phyloP scores from a whole-genome alignment of 2,888 invertebrate species.

The Lymantria dispar region DNA sequence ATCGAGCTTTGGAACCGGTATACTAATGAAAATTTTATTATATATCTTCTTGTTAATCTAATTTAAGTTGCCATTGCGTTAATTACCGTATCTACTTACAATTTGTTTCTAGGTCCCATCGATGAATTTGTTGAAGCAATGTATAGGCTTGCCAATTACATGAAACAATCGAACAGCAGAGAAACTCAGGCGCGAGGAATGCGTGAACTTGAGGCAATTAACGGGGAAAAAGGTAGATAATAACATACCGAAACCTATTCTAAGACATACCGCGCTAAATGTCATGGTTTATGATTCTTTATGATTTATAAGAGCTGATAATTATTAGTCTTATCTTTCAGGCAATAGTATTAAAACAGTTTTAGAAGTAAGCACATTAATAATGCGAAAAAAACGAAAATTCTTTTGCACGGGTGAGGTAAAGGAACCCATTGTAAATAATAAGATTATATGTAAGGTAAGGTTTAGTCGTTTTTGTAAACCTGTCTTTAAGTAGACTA shows the following conservation, averaged over 20 bases:
- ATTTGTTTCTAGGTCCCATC: constrained; percentile 1
- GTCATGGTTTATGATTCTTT: too few relatives aligned
- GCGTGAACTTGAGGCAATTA: constrained; percentile 75
- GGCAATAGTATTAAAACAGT: constrained; percentile 77
- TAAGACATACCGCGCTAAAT: too few relatives aligned
- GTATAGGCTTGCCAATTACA: constrained; percentile 61
- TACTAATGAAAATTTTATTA: too few relatives aligned
- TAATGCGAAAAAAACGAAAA: constrained; percentile 75
- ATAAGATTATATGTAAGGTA: constrained; percentile 77
- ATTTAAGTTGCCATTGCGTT: too few relatives aligned
- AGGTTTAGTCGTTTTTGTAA: neutral
- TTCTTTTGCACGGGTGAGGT: constrained; percentile 77
- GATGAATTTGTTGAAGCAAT: constrained; percentile 76
- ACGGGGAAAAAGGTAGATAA: constrained; percentile 66
- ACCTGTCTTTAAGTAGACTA: too few relatives aligned
- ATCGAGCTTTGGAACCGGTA: constrained; percentile 76
- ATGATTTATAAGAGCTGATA: too few relatives aligned
- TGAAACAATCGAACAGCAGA: constrained; percentile 73
- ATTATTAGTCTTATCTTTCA: constrained; percentile 20
- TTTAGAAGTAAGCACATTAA: constrained; percentile 69
- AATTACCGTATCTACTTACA: neutral
- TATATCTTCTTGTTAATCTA: too few relatives aligned
- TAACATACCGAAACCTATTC: too few relatives aligned
- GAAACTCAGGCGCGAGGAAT: constrained; percentile 72
- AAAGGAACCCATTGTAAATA: constrained; percentile 75